A percentile compares a stretch with the other conserved stretches of the same genome.
phyloP scores from a whole-genome alignment of 2,888 invertebrate genomes.

The Clanis bilineata region DNA sequence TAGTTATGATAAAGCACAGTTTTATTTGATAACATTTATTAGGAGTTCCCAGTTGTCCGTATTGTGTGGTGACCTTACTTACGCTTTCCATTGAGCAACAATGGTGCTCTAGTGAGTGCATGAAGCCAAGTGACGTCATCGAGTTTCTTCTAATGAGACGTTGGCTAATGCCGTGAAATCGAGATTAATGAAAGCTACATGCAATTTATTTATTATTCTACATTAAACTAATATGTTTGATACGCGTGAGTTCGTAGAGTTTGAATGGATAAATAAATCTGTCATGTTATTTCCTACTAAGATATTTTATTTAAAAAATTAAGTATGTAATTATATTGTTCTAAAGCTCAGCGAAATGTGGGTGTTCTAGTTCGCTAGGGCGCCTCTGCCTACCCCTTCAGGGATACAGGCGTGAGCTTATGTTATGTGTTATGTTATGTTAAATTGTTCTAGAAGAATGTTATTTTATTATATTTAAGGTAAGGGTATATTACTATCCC shows the following conservation, averaged over 20 bases:
- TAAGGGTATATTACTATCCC: too few relatives aligned
- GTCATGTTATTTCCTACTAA: neutral
- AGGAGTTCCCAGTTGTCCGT: neutral
- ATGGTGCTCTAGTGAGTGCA: neutral
- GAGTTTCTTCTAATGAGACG: slow-evolving; percentile 9
- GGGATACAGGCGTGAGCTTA: too few relatives aligned
- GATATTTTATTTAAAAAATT: neutral
- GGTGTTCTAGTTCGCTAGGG: too few relatives aligned
- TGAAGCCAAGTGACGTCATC: neutral
- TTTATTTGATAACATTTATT: neutral
- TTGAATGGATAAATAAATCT: neutral
- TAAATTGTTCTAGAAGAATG: too few relatives aligned
- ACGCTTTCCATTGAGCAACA: slow-evolving; percentile 2
- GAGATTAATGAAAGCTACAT: neutral
- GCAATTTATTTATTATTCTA: neutral
- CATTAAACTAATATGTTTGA: neutral
- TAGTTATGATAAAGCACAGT: neutral
- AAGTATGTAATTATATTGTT: too few relatives aligned
- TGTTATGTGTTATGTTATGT: too few relatives aligned
- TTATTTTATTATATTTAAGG: too few relatives aligned
- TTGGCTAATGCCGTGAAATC: neutral
- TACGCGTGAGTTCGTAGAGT: neutral
- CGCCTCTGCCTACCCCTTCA: too few relatives aligned
- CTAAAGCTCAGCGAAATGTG: too few relatives aligned
- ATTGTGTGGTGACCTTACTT: neutral